Evolutionary conservation across 1,140 invertebrate species (phyloP), one percentile per base, ranked within the genome.

Genomic region (Drosophila fuyamai): DNA sequence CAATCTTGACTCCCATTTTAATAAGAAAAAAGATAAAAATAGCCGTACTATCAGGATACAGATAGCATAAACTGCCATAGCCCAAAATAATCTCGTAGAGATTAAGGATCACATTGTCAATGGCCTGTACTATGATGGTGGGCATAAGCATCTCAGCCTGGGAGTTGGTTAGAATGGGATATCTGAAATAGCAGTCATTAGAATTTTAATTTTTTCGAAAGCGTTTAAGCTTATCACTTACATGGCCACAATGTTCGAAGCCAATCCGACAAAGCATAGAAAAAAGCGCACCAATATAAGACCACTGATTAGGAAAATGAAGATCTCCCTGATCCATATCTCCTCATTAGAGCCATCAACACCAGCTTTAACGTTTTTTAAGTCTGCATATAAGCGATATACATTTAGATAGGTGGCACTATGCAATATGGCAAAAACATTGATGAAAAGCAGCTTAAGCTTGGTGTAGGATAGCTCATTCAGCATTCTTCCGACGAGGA

Each of bases 241-340:
- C 91, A 91, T 76, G n/a, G 90, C 90, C 27, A 92, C 72, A 14
- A 92, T 63, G 29, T 86, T 81, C 1, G 86, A 62, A 2, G 74
- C 76, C 5, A 92, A 46, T 8, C 72, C 78, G 14, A 86, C 3
- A 46, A 91, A 85, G 43, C 79, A 78, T 7, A 90, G n/a, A 0
- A 78, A 2, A 38, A 89, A 92, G 10, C 84, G 77, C n/a, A 78
- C 44, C 7, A 89, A 27, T 1, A 89, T 55, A 0, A 89, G 41
- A 7, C 44, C 47, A 9, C 66, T 66, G 44, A 89, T 62, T 0
- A 89, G 65, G 4, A 75, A 62, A 18, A 47, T 62, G 16, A 89
- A 89, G 27, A 78, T 18, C 35, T 89, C 73, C 5, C 56, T 51
- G 9, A 81, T 50, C 84, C 84, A 89, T 4, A 63, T 12, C 10